Base-by-base conservation (phyloP, 2,888 invertebrate genomes). In the Bimastos eiseni region DNA sequence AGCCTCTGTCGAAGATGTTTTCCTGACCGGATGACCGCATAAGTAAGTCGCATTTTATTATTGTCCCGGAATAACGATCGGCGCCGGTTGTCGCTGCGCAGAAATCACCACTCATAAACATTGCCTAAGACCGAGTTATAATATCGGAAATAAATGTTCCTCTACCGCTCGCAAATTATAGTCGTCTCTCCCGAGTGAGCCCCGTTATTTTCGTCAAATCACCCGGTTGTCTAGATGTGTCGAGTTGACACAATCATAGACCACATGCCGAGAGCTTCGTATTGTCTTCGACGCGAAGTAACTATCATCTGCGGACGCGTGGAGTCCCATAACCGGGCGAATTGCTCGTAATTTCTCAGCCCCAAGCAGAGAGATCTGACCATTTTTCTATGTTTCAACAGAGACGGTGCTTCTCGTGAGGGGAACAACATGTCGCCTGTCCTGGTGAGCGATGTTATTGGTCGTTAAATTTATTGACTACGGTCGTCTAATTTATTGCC, bases 241-340 rank as follows among this genome's bases (percentile, higher is more conserved):
- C 70, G 70, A n/a, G n/a, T n/a, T 70, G 70, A 70, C 70, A 70
- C 1, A n/a, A 70, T n/a, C 70, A 70, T 70, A 6, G n/a, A n/a
- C 70, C 70, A 70, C 70, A 70, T 70, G n/a, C 70, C 70, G n/a
- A n/a, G 30, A n/a, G 70, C n/a, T 70, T n/a, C 70, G n/a, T n/a
- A 8, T 8, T 70, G n/a, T 70, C 5, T n/a, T 17, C 55, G 24
- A 38, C 44, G 19, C 44, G 44, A 2, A 19, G 19, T 44, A 44
- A 11, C 49, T n/a, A 70, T 70, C 30, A 70, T n/a, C 70, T 30
- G 30, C n/a, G 30, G n/a, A 11, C 70, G 70, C 70, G 8, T n/a
- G 70, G 11, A 11, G 70, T 70, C 70, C 70, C n/a, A 70, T 70
- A 30, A n/a, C 5, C 70, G 5, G n/a, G n/a, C 8, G 30, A 70